Evolutionary conservation across 2,888 invertebrate species (phyloP).

Genomic region (Itoplectis maculator): DNA sequence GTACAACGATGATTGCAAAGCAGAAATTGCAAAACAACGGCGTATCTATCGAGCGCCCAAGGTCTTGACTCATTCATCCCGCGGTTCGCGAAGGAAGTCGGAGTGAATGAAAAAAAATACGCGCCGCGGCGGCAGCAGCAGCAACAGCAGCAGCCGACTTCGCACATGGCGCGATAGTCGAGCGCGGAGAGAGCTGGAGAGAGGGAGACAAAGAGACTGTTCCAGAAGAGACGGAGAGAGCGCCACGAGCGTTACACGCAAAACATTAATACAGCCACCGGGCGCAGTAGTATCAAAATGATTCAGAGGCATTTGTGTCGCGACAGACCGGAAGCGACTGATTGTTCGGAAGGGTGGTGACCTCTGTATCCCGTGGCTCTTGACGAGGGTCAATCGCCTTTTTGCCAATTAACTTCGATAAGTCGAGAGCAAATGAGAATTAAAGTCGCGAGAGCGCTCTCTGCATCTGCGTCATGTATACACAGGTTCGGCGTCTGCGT

Average conservation of each 20-base stretch:
- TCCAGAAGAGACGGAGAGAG: background rate
- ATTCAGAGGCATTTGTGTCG: slow-evolving; percentile 77
- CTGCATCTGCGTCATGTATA: slow-evolving; percentile 8
- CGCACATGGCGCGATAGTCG: slow-evolving; percentile 27
- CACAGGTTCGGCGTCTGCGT: background rate
- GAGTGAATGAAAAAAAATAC: slow-evolving; percentile 31
- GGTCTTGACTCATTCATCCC: slow-evolving; percentile 44
- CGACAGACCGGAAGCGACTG: slow-evolving; percentile 81
- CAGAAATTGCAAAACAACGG: background rate
- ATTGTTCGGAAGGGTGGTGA: slow-evolving; percentile 82
- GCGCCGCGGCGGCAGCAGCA: background rate
- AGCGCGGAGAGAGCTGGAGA: background rate
- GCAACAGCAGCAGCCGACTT: too few relatives aligned
- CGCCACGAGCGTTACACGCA: slow-evolving; percentile 15
- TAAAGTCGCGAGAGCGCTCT: background rate
- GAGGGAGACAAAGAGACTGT: background rate
- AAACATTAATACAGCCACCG: slow-evolving; percentile 32
- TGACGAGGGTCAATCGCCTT: slow-evolving; percentile 79
- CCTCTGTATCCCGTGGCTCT: slow-evolving; percentile 74
- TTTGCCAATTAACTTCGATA: slow-evolving; percentile 77
- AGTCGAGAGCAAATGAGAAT: slow-evolving; percentile 34
- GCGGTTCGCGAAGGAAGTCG: slow-evolving; percentile 15
- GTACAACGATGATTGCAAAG: background rate
- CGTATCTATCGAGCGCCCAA: slow-evolving; percentile 21
- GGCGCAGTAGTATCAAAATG: slow-evolving; percentile 80